These are phyloP conservation scores for Polyodon spathula DNA, from an alignment of 2,113 vertebrate species.

Conservation along the genomic window DNA sequence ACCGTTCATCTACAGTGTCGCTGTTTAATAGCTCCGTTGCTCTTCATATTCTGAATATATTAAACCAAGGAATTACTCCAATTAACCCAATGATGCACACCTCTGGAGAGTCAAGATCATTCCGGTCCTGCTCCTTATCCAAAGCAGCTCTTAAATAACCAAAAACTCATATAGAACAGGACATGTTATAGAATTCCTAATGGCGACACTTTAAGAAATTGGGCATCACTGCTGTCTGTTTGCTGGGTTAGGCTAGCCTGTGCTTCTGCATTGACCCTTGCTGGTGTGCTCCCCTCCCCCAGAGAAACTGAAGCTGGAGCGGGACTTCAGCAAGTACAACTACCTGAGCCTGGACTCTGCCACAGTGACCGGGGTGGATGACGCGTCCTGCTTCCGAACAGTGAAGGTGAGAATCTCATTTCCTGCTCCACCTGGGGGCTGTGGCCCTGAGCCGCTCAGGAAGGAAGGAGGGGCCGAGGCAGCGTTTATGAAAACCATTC, in stretches of 20 bases:
- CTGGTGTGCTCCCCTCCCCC: slow-evolving; percentile 21
- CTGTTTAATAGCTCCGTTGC: too few relatives aligned
- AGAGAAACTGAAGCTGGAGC: slow-evolving; percentile 84
- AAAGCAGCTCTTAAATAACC: too few relatives aligned
- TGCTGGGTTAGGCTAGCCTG: neutral
- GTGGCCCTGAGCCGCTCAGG: too few relatives aligned
- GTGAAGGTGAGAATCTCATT: slow-evolving; percentile 64
- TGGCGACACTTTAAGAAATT: too few relatives aligned
- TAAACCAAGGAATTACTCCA: slow-evolving; percentile 36
- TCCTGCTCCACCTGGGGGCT: neutral
- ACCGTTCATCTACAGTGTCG: slow-evolving; percentile 20
- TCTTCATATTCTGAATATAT: slow-evolving; percentile 29
- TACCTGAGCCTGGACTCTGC: slow-evolving; percentile 91
- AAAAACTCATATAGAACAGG: too few relatives aligned
- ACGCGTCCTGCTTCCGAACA: slow-evolving; percentile 84
- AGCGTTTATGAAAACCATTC: neutral
- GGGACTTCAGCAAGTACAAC: slow-evolving; percentile 90
- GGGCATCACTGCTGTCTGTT: too few relatives aligned
- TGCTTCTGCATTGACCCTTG: neutral
- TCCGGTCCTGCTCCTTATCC: slow-evolving; percentile 7
- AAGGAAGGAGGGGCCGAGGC: neutral
- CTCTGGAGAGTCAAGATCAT: slow-evolving; percentile 13
- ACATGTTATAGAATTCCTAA: too few relatives aligned
- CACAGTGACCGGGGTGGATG: slow-evolving; percentile 80
- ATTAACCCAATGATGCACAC: slow-evolving; percentile 19